Conservation (phyloP, 2,888 invertebrate species). For the Synergus laeviventris region DNA sequence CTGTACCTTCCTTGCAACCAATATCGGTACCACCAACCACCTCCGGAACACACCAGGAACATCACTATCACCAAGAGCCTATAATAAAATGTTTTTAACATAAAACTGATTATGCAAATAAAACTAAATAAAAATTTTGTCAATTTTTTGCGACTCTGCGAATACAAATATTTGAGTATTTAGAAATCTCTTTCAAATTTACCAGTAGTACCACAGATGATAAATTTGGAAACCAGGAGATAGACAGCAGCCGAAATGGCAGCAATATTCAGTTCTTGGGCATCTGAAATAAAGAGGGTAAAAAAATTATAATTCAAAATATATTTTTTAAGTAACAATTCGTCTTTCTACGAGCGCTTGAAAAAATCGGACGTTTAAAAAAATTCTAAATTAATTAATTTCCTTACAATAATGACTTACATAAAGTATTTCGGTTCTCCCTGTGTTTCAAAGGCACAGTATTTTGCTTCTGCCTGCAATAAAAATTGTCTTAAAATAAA, state of each 20-base stretch:
- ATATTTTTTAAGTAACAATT: background rate
- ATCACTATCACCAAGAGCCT: constrained; percentile 78
- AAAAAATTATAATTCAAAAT: background rate
- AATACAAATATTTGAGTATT: no score
- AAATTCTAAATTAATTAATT: background rate
- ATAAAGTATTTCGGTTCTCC: constrained; percentile 76
- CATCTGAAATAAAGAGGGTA: constrained; percentile 68
- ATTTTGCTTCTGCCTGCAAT: constrained; percentile 75
- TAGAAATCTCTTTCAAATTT: constrained; percentile 50
- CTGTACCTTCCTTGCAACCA: constrained; percentile 76
- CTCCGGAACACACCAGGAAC: constrained; percentile 78
- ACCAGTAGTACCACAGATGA: constrained; percentile 80
- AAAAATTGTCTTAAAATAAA: constrained; percentile 10
- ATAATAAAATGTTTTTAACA: constrained; percentile 24
- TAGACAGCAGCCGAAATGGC: constrained; percentile 78
- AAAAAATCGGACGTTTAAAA: no score
- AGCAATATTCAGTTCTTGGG: constrained; percentile 78
- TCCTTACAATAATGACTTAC: constrained; percentile 63
- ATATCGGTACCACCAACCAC: constrained; percentile 78
- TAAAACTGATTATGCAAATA: background rate
- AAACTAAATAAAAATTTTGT: background rate
- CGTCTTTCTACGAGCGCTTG: no score
- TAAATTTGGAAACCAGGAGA: constrained; percentile 78
- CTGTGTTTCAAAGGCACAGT: constrained; percentile 76
- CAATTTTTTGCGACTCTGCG: background rate